Base-by-base conservation (phyloP, 2,113 vertebrate species). In the Coptodon rendalli region DNA sequence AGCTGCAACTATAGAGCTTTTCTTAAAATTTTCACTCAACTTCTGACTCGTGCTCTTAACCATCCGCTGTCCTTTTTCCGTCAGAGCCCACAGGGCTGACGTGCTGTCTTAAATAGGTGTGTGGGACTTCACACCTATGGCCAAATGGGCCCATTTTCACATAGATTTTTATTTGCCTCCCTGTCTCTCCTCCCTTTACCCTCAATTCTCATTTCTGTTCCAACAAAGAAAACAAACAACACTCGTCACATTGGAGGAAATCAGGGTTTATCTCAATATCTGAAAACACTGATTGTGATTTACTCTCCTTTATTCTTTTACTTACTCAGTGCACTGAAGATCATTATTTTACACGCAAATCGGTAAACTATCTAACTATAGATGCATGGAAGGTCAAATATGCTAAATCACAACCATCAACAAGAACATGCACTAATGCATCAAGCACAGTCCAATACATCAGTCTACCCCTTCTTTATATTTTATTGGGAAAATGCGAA, bases 81-180 rank as follows among this genome's bases (percentile, higher is more conserved):
- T 56, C 68, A 89, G 73, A 92, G 88, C 83, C 81, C 84, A 48
- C 38, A 19, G 34, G 13, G 12, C 34, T 22, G 85, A 61, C 2
- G 36, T 11, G 61, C 61, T 90, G 81, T 81, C 54, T 95, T 96
- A 96, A 91, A 96, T 97, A 96, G 93, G 95, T 96, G 96, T 95
- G 94, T 91, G 80, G 53, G 82, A 84, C 85, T 96, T 96, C 94
- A 96, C 96, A 96, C 95, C 4, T 95, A 4, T 48, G 87, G 90
- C 92, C 96, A 97, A 97, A 97, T 97, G 96, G 96, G 78, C 56
- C 78, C 82, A 86, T 93, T 79, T 94, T 96, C 93, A 94, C 95
- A 90, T 91, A 54, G 87, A 81, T 73, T 80, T 89, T 87, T 54
- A 84, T 91, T 80, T 88, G 86, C 84, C 80, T 81, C 84, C 54